Evolutionary conservation across 2,888 invertebrate genomes (phyloP), one percentile per base, ranked within the genome.

Genomic region (Drosophila gaucha): DNA sequence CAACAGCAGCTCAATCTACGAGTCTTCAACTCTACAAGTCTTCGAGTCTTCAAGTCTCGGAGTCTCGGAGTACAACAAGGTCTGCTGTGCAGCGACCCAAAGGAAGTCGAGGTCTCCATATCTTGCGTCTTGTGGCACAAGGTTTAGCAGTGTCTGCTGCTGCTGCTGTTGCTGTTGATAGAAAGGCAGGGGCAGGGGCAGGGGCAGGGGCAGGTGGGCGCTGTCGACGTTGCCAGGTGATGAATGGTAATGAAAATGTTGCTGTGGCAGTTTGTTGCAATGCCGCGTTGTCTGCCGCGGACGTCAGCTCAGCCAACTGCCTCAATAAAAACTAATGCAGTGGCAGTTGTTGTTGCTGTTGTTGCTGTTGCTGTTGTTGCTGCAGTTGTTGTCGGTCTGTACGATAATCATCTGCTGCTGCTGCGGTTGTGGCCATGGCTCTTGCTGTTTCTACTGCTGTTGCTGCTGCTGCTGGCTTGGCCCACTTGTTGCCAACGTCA

Each of bases 171-270:
- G 57, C 24, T 54, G 67, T 43, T 20, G 46, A 2, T 9, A 36
- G 47, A 52, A 49, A 16, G 33, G 57, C 24, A 10, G 16, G 22
- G 35, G 31, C 10, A 30, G 18, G 6, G 44, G 28, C n/a, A 9
- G 22, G 41, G 36, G 28, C 28, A 8, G 28, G 16, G 28, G n/a
- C 6, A 36, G 16, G 12, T 24, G 33, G 33, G 49, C 41, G 41
- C 41, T 41, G 56, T 39, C 44, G 59, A 26, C 75, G 60, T 80
- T 62, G 88, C 86, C 89, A 82, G 79, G 86, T 84, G 89, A 84
- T 84, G 84, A 89, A 84, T 84, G 84, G 84, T 88, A 89, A 84
- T 84, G 89, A 84, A 84, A 84, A 87, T 82, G 89, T 84, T 84
- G 76, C 86, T 82, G 75, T 87, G 89, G 88, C 85, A 86, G 84